Base-by-base conservation (phyloP, 2,113 vertebrate species). In the Nansenia antarctica region DNA sequence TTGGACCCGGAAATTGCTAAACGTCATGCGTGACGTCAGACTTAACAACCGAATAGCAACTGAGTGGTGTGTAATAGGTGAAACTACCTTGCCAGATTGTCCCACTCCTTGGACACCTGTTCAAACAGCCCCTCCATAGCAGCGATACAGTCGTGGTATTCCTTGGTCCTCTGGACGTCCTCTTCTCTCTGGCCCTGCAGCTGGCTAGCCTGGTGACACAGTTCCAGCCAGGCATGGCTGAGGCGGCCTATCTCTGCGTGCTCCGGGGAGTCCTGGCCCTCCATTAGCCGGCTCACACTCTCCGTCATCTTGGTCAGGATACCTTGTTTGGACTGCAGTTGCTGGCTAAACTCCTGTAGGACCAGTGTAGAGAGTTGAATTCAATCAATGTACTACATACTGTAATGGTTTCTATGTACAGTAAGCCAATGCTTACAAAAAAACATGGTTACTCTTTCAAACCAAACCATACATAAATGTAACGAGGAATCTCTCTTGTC, bases 51-150 rank as follows among this genome's bases (percentile, higher is more conserved):
- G n/a, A n/a, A n/a, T n/a, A 42, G 39, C 18, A 52, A 52, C 18
- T 20, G 2, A 52, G 52, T 27, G 54, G 91, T 89, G 22, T 87
- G 90, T 55, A 27, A 53, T 84, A 42, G 91, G 79, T 26, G 7
- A 77, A 92, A 66, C 79, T 85, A 97, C 98, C 97, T 98, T 85
- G 95, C 96, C 74, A 99, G 82, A 77, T 94, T 96, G 87, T 98
- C 96, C 97, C 97, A 99, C 74, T 98, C 95, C 61, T 94, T 95
- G 52, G 95, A 96, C 83, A 97, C 94, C 52, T 95, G 94, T 82
- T 97, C 96, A 68, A 99, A 94, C 77, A 96, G 91, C 29, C 75
- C 86, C 82, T 99, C 96, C 20, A 96, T 91, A 0, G 93, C 82
- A 32, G 85, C 87, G 69, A 98, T 92, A 1, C 88, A 86, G 67